phyloP scores from a whole-genome alignment of 2,888 invertebrate species.

The Limnephilus rhombicus region DNA sequence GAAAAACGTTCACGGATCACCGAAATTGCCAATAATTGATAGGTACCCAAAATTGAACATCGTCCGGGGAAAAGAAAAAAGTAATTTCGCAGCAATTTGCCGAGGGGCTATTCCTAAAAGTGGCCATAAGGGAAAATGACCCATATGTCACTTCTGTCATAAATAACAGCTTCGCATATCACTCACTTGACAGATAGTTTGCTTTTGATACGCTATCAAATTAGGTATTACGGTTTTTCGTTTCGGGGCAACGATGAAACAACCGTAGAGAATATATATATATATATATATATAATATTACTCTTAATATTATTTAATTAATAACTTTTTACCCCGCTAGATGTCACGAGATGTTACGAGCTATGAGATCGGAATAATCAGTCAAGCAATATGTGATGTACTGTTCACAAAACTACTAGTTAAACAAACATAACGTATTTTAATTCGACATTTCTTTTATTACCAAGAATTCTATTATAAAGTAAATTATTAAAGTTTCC shows the following conservation, averaged over 20 bases:
- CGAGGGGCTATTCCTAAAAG: slow-evolving; percentile 22
- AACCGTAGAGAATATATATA: background rate
- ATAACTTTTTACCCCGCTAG: too few relatives aligned
- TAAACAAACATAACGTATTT: too few relatives aligned
- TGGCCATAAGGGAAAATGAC: slow-evolving; percentile 45
- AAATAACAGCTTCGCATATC: slow-evolving; percentile 44
- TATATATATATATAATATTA: too few relatives aligned
- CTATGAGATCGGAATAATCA: too few relatives aligned
- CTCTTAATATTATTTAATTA: too few relatives aligned
- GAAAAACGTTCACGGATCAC: background rate
- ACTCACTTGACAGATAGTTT: slow-evolving; percentile 36
- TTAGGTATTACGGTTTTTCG: slow-evolving; percentile 3
- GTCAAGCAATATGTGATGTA: too few relatives aligned
- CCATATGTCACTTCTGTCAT: slow-evolving; percentile 41
- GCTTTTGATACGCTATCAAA: slow-evolving; percentile 43
- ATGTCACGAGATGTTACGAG: too few relatives aligned
- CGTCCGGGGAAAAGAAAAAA: slow-evolving; percentile 6
- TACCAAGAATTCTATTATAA: too few relatives aligned
- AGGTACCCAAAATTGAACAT: slow-evolving; percentile 38
- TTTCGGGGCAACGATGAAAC: background rate
- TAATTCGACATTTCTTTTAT: too few relatives aligned
- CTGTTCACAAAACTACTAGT: too few relatives aligned
- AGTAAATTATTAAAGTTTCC: too few relatives aligned
- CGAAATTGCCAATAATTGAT: slow-evolving; percentile 10
- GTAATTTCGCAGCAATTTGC: slow-evolving; percentile 52